phyloP scores from a whole-genome alignment of 2,888 invertebrate species.

The Chymomyza fuscimana region DNA sequence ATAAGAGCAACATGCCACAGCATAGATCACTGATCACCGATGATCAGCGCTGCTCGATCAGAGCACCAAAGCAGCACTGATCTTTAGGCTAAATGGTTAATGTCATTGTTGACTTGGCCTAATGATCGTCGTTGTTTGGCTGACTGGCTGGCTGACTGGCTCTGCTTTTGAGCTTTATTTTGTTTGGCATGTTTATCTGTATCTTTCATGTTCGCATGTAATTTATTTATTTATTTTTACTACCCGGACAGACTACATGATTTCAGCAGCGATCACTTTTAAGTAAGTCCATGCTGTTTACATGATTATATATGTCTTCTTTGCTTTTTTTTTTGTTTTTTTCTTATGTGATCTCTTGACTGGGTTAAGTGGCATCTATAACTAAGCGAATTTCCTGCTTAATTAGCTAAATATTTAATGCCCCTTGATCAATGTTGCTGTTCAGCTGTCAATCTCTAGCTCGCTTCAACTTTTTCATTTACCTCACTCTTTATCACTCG shows the following conservation, averaged over 20 bases:
- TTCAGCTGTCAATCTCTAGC: not conserved
- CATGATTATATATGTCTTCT: conserved; percentile 23
- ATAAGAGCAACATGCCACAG: conserved; percentile 14
- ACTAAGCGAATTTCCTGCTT: conserved; percentile 30
- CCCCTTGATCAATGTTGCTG: conserved; percentile 6
- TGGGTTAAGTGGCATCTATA: not conserved
- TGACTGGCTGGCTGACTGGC: not conserved
- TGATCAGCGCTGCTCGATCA: not conserved
- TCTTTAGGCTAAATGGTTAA: conserved; percentile 34
- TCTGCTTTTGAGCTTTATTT: conserved; percentile 55
- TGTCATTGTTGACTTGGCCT: conserved; percentile 48
- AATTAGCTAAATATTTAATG: conserved; percentile 35
- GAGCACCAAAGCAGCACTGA: conserved; percentile 23
- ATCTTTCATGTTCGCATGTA: conserved; percentile 73
- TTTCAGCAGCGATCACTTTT: conserved; percentile 12
- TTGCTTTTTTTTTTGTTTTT: conserved; percentile 1
- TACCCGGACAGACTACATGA: not conserved
- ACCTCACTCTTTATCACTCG: not conserved
- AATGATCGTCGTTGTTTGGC: conserved; percentile 46
- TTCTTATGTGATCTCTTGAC: conserved; percentile 30
- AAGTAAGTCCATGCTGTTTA: conserved; percentile 21
- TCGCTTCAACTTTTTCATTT: not conserved
- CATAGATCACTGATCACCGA: conserved; percentile 58
- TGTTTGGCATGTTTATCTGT: conserved; percentile 71
- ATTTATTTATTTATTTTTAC: conserved; percentile 48